A percentile compares a stretch with the other conserved stretches of the same genome.
Conservation (phyloP, 2,113 vertebrate genomes). For the Istiophorus platypterus region DNA sequence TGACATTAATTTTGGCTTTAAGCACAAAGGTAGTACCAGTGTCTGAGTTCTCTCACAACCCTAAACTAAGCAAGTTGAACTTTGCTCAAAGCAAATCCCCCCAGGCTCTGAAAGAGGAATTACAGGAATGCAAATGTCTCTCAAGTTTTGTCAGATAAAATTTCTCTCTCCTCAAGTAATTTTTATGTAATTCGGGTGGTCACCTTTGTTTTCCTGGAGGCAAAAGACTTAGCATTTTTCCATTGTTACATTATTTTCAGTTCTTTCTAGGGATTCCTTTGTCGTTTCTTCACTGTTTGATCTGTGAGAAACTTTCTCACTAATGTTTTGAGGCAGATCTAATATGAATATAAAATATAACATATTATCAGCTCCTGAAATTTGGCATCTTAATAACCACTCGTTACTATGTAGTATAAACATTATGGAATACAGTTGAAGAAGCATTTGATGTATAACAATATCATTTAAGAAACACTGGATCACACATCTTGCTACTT, state of each 20-base stretch:
- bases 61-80: slow-evolving; percentile 28
- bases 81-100: slow-evolving; percentile 40
- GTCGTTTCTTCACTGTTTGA: slow-evolving; percentile 3
- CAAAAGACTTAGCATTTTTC: slow-evolving; percentile 5
- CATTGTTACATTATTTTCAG: slow-evolving; percentile 23
- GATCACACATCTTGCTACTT: background rate
- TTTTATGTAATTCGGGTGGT: slow-evolving; percentile 43
- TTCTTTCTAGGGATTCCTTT: slow-evolving; percentile 38
- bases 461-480: background rate
- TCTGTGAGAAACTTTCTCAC: slow-evolving; percentile 30
- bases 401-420: slow-evolving; percentile 19
- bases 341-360: background rate
- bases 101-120: slow-evolving; percentile 38
- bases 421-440: background rate
- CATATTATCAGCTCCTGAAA: background rate
- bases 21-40: background rate
- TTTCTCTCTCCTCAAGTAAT: slow-evolving; percentile 20
- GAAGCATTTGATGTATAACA: background rate
- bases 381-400: slow-evolving; percentile 25
- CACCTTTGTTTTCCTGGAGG: slow-evolving; percentile 51
- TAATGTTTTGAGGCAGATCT: slow-evolving; percentile 5
- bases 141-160: slow-evolving; percentile 53
- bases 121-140: slow-evolving; percentile 58
- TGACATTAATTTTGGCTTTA: background rate
- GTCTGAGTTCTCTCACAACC: background rate